Percentiles rank a stretch among this genome's conserved stretches.
phyloP scores from a whole-genome alignment of 2,113 vertebrate species.

The Otis tarda region DNA sequence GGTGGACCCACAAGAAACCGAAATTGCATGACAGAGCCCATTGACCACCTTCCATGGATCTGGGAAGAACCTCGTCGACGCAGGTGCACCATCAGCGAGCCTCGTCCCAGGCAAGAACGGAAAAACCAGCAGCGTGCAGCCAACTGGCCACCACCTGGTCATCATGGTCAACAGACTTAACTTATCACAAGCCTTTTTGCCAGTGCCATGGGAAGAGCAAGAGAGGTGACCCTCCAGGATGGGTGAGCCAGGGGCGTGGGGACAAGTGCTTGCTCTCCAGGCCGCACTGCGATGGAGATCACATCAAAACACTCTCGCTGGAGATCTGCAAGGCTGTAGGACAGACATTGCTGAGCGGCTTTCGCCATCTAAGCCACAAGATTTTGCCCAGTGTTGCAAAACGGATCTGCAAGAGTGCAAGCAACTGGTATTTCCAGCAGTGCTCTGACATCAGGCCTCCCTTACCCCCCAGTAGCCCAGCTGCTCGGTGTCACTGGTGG shows the following conservation, averaged over 20 bases:
- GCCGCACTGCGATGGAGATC: not conserved
- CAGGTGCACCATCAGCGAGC: rapidly evolving
- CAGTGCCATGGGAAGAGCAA: not conserved
- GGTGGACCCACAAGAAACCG: not conserved
- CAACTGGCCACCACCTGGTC: not conserved
- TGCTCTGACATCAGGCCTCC: not conserved
- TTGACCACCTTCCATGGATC: rapidly evolving
- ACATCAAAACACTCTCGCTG: not conserved
- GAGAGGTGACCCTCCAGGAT: not conserved
- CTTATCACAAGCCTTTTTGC: not conserved
- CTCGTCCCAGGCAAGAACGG: not conserved
- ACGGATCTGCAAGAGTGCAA: not conserved
- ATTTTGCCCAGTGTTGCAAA: not conserved
- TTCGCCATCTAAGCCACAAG: not conserved
- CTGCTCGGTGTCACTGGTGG: not conserved
- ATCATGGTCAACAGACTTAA: not conserved
- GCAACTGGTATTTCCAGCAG: not conserved
- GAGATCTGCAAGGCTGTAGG: not conserved
- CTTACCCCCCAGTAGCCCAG: not conserved
- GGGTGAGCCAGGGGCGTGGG: not conserved
- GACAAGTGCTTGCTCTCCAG: not conserved
- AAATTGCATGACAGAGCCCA: not conserved
- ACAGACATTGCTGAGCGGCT: not conserved
- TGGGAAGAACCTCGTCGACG: not conserved
- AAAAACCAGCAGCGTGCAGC: not conserved